Percentiles rank a stretch among this genome's conserved stretches.
Evolutionary conservation across 2,797 vertebrate species (phyloP).

Genomic region (Xiphophorus birchmanni): DNA sequence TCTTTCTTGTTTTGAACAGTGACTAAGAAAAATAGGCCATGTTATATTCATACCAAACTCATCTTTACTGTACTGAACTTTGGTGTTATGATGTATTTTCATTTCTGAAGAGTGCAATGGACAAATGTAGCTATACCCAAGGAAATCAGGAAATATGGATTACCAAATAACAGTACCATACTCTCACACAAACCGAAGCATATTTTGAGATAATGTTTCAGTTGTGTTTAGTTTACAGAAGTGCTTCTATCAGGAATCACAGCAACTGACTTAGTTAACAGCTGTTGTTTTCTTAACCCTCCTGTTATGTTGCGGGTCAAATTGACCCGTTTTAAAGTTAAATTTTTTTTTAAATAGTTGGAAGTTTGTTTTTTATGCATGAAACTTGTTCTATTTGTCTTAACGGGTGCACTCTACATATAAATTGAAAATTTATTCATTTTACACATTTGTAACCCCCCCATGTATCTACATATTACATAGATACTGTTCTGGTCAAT

Average conservation of each 20-base stretch:
- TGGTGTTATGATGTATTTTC: neutral
- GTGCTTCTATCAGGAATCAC: neutral
- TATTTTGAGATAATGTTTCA: neutral
- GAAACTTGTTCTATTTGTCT: too few species aligned
- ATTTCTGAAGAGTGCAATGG: neutral
- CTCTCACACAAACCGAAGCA: neutral
- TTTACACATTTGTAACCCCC: too few species aligned
- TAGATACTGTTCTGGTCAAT: too few species aligned
- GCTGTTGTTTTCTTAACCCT: too few species aligned
- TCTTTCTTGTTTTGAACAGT: neutral
- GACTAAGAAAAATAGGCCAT: neutral
- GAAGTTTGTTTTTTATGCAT: too few species aligned
- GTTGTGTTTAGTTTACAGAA: neutral
- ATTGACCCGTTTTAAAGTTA: too few species aligned
- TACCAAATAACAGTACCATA: neutral
- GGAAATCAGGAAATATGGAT: neutral
- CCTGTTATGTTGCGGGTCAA: too few species aligned
- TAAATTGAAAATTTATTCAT: too few species aligned
- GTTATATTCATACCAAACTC: neutral
- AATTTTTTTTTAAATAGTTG: too few species aligned
- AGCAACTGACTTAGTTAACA: too few species aligned
- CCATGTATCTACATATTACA: too few species aligned
- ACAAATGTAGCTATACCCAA: neutral
- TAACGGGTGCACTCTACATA: too few species aligned
- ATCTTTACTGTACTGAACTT: neutral